Percentiles rank a stretch among this genome's conserved stretches.
Conservation (phyloP, 2,797 vertebrate genomes). For the Threskiornis aethiopicus region DNA sequence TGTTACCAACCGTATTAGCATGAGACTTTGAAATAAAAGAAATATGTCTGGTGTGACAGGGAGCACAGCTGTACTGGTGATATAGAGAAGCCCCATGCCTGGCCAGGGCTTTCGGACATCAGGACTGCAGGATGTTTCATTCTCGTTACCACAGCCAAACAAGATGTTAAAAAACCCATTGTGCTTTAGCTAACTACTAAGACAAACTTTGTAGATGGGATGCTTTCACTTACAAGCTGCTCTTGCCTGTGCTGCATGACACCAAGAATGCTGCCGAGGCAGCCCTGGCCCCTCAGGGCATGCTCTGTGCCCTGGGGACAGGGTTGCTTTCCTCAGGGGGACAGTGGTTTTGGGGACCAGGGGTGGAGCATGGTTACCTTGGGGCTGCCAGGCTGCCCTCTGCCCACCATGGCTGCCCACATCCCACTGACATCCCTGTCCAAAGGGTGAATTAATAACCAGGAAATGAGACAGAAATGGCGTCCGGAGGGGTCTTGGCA, state of each 20-base stretch:
- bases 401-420: rapidly evolving
- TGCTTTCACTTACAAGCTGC: background rate
- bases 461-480: constrained; percentile 73
- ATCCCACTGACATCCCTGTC: background rate
- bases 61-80: background rate
- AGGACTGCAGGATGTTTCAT: constrained; percentile 12
- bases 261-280: rapidly evolving
- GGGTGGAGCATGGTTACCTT: rapidly evolving
- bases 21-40: background rate
- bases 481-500: constrained; percentile 27
- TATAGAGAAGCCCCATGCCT: background rate
- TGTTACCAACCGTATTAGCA: background rate
- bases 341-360: background rate
- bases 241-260: rapidly evolving
- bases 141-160: constrained; percentile 7
- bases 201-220: background rate
- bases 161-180: constrained; percentile 17
- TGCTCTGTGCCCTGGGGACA: rapidly evolving
- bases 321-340: background rate
- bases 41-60: background rate
- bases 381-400: background rate
- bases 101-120: background rate
- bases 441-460: constrained; percentile 70
- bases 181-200: constrained; percentile 26
- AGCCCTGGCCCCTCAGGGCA: rapidly evolving